These are phyloP conservation scores for Seriola rivoliana DNA, from an alignment of 2,113 vertebrate genomes.

Conservation along the genomic window DNA sequence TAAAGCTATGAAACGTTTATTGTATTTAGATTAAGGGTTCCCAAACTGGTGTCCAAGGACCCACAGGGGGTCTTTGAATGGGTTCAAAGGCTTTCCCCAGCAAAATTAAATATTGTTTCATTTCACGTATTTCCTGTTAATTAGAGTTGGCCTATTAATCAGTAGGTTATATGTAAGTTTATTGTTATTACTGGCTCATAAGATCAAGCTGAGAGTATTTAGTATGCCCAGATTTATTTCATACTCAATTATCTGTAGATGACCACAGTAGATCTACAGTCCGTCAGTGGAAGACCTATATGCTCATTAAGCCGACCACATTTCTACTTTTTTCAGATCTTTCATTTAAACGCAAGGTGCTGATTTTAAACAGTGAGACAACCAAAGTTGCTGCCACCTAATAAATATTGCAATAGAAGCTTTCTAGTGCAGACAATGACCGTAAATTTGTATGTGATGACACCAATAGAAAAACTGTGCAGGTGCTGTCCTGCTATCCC, in stretches of 20 bases:
- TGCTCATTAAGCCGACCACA: neutral
- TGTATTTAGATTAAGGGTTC: constrained; percentile 24
- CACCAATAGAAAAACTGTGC: neutral
- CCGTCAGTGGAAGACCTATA: neutral
- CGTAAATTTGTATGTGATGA: neutral
- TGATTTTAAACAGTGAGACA: neutral
- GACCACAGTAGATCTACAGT: neutral
- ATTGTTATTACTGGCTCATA: neutral
- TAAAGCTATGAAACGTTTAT: constrained; percentile 10
- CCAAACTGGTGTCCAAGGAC: neutral
- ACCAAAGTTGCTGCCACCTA: neutral
- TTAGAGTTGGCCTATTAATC: neutral
- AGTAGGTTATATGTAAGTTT: neutral
- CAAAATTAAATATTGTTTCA: neutral
- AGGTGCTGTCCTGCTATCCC: neutral
- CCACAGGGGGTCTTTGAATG: constrained; percentile 3
- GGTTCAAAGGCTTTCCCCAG: neutral
- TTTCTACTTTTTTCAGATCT: neutral
- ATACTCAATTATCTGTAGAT: neutral
- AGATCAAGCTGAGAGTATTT: neutral
- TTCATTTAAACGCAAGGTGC: neutral
- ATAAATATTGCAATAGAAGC: neutral
- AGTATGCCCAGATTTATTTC: neutral
- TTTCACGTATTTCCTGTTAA: neutral
- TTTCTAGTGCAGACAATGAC: neutral